These are phyloP conservation scores for Phaethon lepturus DNA, from an alignment of 2,113 vertebrate genomes.

Conservation along the genomic window DNA sequence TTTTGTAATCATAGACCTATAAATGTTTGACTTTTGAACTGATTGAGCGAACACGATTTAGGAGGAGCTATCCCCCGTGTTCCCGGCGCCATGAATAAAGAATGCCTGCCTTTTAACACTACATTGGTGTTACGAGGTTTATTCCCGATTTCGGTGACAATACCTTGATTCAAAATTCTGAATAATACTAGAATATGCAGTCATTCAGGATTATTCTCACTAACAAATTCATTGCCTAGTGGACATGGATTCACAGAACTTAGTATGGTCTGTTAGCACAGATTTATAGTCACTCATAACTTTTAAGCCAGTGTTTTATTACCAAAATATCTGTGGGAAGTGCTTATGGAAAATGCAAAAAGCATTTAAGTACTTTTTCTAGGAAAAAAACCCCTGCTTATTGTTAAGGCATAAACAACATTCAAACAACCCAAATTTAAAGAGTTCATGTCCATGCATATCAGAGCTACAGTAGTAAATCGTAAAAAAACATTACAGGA, in stretches of 20 bases:
- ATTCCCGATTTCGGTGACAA: too few relatives aligned
- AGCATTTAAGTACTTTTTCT: slow-evolving; percentile 26
- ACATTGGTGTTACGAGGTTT: too few relatives aligned
- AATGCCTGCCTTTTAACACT: too few relatives aligned
- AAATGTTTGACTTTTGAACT: too few relatives aligned
- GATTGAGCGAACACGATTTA: too few relatives aligned
- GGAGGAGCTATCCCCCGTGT: too few relatives aligned
- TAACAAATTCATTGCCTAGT: slow-evolving; percentile 28
- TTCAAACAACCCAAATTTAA: slow-evolving; percentile 39
- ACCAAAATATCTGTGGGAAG: slow-evolving; percentile 12
- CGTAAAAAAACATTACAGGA: slow-evolving; percentile 26
- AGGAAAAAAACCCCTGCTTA: background rate
- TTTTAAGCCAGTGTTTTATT: slow-evolving; percentile 54
- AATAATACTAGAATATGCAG: background rate
- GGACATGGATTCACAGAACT: background rate
- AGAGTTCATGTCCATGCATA: slow-evolving; percentile 13
- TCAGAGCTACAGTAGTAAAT: background rate
- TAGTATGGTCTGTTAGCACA: background rate
- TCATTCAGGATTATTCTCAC: background rate
- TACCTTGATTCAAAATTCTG: background rate
- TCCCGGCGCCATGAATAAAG: too few relatives aligned
- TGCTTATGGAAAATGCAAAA: slow-evolving; percentile 49
- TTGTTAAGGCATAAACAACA: slow-evolving; percentile 37
- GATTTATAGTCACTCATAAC: slow-evolving; percentile 40
- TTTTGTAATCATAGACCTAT: too few relatives aligned